Conservation (phyloP, 2,888 invertebrate species). For the Hirudinaria manillensis region DNA sequence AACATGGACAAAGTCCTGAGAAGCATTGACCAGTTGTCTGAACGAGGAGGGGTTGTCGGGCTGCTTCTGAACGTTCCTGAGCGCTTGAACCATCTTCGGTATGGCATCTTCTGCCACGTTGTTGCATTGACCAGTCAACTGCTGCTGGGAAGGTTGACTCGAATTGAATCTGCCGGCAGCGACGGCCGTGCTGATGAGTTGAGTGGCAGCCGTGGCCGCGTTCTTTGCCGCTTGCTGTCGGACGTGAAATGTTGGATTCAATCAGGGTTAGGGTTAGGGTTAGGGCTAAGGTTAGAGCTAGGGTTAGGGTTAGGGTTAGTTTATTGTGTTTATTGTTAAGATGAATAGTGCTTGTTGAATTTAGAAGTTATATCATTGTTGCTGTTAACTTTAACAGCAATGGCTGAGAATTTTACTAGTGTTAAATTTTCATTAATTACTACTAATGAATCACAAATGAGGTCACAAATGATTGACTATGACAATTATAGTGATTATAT, state of each 20-base stretch:
- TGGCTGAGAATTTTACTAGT: not conserved
- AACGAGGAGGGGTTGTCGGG: constrained; percentile 72
- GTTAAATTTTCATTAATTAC: not conserved
- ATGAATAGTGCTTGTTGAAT: not conserved
- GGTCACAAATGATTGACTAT: not conserved
- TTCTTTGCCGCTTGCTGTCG: constrained; percentile 63
- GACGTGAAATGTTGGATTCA: not conserved
- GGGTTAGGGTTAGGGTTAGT: no score
- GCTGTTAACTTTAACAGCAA: not conserved
- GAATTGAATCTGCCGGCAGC: constrained; percentile 66
- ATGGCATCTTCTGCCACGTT: constrained; percentile 71
- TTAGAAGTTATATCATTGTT: not conserved
- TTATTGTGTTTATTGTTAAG: not conserved
- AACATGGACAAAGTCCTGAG: constrained; percentile 76
- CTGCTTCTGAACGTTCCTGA: constrained; percentile 64
- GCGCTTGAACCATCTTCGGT: constrained; percentile 72
- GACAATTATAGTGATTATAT: not conserved
- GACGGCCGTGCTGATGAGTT: constrained; percentile 80
- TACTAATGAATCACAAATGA: not conserved
- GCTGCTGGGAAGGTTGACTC: constrained; percentile 67
- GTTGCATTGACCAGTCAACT: constrained; percentile 68
- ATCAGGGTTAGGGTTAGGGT: not conserved
- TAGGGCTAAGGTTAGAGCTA: no score
- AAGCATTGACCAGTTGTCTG: constrained; percentile 72
- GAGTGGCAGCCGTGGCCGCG: constrained; percentile 80